phyloP scores from a whole-genome alignment of 2,797 vertebrate species.

The Phoxinus dragarum region DNA sequence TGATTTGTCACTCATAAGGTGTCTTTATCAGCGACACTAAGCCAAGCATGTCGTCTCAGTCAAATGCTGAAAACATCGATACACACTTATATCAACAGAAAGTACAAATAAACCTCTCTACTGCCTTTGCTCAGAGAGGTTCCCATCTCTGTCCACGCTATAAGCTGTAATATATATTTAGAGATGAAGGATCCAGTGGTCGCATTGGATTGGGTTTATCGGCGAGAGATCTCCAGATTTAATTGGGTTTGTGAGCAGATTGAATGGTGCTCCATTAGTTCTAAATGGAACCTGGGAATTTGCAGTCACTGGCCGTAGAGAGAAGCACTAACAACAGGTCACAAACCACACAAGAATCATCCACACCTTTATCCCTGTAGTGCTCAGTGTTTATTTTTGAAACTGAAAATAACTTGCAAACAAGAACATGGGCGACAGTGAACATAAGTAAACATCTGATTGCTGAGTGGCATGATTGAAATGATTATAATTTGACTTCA shows the following conservation, averaged over 20 bases:
- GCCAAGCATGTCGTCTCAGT: background rate
- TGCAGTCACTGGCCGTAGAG: slow-evolving; percentile 56
- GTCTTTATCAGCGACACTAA: background rate
- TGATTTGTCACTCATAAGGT: slow-evolving; percentile 3
- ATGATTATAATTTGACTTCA: background rate
- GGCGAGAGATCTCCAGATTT: slow-evolving; percentile 63
- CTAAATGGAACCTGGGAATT: slow-evolving; percentile 55
- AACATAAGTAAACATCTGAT: background rate
- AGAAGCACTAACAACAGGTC: slow-evolving; percentile 29
- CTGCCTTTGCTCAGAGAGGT: slow-evolving; percentile 5
- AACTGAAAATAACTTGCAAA: slow-evolving; percentile 17
- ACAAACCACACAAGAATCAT: slow-evolving; percentile 10
- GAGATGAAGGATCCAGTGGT: slow-evolving; percentile 56
- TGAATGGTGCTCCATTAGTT: slow-evolving; percentile 64
- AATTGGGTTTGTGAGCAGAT: slow-evolving; percentile 68
- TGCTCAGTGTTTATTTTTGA: background rate
- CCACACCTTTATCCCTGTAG: slow-evolving; percentile 5
- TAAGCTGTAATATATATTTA: slow-evolving; percentile 56
- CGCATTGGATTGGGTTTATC: slow-evolving; percentile 64
- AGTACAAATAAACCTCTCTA: slow-evolving; percentile 39
- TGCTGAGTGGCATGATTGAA: background rate
- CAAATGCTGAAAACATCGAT: slow-evolving; percentile 33
- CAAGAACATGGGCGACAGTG: background rate
- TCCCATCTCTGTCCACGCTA: background rate
- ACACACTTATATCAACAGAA: slow-evolving; percentile 29